Base-by-base conservation (phyloP, 2,888 invertebrate species). In the Tetrapedia diversipes region DNA sequence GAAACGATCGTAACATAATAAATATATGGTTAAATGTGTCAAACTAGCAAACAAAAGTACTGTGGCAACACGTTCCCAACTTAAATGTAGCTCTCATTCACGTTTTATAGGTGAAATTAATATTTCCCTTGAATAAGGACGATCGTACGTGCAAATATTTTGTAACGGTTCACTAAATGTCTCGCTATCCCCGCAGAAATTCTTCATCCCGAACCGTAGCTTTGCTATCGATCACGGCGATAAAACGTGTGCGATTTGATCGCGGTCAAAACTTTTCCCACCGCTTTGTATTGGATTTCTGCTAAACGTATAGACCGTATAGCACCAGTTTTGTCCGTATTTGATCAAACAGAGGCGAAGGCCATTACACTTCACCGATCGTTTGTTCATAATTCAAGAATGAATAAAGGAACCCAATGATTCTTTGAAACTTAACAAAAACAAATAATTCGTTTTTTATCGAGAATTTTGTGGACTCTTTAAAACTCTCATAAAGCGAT, bases 171-270 rank as follows among this genome's bases (percentile, higher is more conserved):
- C 71, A 51, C 56, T 64, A 53, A 71, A 75, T 54, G 53, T 45
- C 64, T 59, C 64, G 41, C 29, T 41, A 37, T 59, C n/a, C 32
- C 29, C 59, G 11, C 59, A 60, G 53, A 65, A 72, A 75, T 72
- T 37, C 64, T 72, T 59, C 51, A 8, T 11, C 37, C 61, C 41
- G 34, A 43, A 59, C 72, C 32, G 57, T 43, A 57, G 37, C 41
- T 16, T 47, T 45, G 59, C 64, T 59, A 72, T 72, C 64, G 74
- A 75, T 75, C 59, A 75, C 47, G 24, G 3, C 53, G 53, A 75
- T 72, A 72, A 72, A 75, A 75, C 74, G 53, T 64, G 73, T 41
- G 45, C 53, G 29, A 65, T 59, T 45, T 24, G 47, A 51, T 39
- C 7, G 34, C 4, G 59, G 64, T 34, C 73, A 65, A 39, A 32